phyloP scores from a whole-genome alignment of 2,113 vertebrate genomes.

The Phoxinus phoxinus region DNA sequence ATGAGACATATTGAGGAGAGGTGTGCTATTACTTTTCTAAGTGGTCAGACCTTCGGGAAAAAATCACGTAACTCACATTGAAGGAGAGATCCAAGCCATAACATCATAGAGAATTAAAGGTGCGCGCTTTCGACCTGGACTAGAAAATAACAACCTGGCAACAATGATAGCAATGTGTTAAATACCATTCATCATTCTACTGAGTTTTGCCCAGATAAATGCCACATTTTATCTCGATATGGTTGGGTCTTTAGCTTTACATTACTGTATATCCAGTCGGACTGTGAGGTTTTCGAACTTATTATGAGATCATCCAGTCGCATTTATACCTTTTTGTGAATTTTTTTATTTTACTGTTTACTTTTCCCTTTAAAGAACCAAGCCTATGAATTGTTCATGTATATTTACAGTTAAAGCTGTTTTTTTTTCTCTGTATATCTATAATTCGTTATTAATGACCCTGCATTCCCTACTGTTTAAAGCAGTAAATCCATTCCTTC shows the following conservation, averaged over 20 bases:
- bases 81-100: no score
- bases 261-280: not conserved
- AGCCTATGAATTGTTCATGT: not conserved
- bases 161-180: no score
- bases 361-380: not conserved
- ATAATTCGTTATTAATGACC: constrained; percentile 10
- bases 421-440: constrained; percentile 9
- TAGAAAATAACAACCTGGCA: no score
- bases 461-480: not conserved
- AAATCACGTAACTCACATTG: no score
- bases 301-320: no score
- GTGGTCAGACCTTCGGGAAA: no score
- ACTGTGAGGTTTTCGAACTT: not conserved
- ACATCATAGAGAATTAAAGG: no score
- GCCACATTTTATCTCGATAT: not conserved
- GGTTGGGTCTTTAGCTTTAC: not conserved
- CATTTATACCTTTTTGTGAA: no score
- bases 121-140: no score
- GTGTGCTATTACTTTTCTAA: not conserved
- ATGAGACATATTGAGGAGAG: not conserved
- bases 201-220: no score
- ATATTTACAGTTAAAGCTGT: constrained; percentile 6
- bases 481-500: not conserved
- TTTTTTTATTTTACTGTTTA: not conserved
- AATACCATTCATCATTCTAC: no score